Evolutionary conservation across 2,113 vertebrate genomes (phyloP).

Genomic region (Acrocephalus arundinaceus): DNA sequence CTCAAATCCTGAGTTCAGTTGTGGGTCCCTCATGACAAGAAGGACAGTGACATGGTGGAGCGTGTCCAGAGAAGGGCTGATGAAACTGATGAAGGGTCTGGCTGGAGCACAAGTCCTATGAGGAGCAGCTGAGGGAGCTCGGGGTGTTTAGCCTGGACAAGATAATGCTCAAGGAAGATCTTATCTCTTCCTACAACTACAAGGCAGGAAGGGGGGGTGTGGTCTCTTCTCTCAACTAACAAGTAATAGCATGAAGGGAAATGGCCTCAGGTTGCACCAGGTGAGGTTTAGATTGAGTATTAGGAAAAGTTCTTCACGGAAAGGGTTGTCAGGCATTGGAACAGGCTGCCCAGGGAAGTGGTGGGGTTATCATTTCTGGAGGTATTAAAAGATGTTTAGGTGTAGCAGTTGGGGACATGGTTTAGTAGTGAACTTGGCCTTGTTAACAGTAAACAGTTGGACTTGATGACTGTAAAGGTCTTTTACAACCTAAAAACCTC

Average conservation of each 20-base stretch:
- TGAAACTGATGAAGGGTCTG: not conserved
- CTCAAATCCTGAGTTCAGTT: not conserved
- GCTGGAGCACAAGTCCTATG: not conserved
- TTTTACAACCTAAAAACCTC: not conserved
- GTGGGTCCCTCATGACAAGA: not conserved
- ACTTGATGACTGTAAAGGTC: not conserved
- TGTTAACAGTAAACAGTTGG: not conserved
- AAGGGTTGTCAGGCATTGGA: not conserved
- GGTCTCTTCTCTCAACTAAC: not conserved
- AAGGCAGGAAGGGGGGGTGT: rapidly evolving
- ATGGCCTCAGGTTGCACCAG: not conserved
- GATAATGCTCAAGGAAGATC: not conserved
- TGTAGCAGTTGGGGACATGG: not conserved
- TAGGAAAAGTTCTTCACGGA: not conserved
- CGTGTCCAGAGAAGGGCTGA: not conserved
- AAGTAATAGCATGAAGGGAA: not conserved
- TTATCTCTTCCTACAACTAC: not conserved
- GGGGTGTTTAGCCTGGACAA: not conserved
- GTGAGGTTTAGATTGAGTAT: not conserved
- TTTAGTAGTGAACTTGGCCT: not conserved
- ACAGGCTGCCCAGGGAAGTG: not conserved
- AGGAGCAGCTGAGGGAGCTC: not conserved
- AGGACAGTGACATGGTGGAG: not conserved
- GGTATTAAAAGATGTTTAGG: not conserved
- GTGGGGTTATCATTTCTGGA: not conserved